phyloP scores from a whole-genome alignment of 2,888 invertebrate genomes.

The Dryadula phaetusa region DNA sequence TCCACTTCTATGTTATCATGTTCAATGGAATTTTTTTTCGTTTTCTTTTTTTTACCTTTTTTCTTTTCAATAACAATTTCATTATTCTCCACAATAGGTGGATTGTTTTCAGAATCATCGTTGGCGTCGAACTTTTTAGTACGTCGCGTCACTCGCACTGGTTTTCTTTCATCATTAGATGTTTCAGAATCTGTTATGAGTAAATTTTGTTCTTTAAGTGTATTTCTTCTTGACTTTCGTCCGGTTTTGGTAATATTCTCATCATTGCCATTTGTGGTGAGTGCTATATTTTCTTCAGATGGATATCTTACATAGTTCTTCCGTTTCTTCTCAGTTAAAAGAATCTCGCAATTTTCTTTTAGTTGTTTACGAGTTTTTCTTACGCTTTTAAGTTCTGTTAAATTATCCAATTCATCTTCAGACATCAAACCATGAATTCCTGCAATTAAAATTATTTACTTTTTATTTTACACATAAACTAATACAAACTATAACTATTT shows the following conservation, averaged over 20 bases:
- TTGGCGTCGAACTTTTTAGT: constrained; percentile 54
- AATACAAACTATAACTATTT: background rate
- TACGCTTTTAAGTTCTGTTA: constrained; percentile 48
- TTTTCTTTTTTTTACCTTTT: constrained; percentile 44
- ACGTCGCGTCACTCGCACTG: constrained; percentile 55
- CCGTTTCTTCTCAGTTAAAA: constrained; percentile 56
- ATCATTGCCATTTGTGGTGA: constrained; percentile 25
- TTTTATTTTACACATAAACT: background rate
- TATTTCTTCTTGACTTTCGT: constrained; percentile 53
- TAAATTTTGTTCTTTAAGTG: constrained; percentile 55
- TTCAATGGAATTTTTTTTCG: constrained; percentile 33
- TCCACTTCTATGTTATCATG: constrained; percentile 54
- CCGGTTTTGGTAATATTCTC: constrained; percentile 45
- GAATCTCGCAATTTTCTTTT: constrained; percentile 56
- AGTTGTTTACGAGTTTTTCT: constrained; percentile 61
- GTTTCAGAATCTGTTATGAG: constrained; percentile 43
- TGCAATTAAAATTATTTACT: constrained; percentile 50
- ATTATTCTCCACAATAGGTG: constrained; percentile 36
- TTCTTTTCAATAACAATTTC: constrained; percentile 34
- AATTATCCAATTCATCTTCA: constrained; percentile 50
- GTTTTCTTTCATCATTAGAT: constrained; percentile 44
- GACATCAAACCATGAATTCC: constrained; percentile 64
- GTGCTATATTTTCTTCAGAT: constrained; percentile 56
- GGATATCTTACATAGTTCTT: constrained; percentile 70
- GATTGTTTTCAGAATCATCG: constrained; percentile 41